A percentile compares a stretch with the other conserved stretches of the same genome.
Conservation (phyloP, 2,888 invertebrate species). For the Emmelina monodactyla region DNA sequence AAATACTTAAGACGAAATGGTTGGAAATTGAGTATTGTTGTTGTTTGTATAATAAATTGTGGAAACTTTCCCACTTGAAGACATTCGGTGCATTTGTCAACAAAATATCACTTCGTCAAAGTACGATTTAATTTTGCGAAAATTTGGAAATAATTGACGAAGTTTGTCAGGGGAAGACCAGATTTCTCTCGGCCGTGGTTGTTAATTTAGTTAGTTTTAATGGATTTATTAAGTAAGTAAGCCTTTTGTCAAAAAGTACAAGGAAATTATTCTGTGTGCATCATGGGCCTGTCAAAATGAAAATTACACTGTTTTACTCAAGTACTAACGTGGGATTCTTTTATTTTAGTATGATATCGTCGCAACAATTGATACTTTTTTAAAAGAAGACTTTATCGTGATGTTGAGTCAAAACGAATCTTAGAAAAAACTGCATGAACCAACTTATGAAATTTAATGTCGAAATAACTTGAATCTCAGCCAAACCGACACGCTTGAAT, state of each 20-base stretch:
- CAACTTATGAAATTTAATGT: conserved; percentile 65
- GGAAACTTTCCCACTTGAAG: conserved; percentile 16
- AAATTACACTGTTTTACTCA: no score
- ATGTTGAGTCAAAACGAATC: no score
- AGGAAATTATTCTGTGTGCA: no score
- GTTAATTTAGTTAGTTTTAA: no score
- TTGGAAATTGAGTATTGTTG: conserved; percentile 38
- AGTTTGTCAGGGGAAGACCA: background rate
- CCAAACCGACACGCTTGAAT: conserved; percentile 60
- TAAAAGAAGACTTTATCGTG: no score
- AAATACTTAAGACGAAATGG: conserved; percentile 28
- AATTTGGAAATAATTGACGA: background rate
- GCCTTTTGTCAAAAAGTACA: no score
- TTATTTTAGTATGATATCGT: no score
- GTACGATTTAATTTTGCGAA: conserved; percentile 5
- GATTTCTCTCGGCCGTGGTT: background rate
- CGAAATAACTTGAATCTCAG: conserved; percentile 62
- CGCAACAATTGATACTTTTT: no score
- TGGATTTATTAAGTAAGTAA: no score
- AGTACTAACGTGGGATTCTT: no score
- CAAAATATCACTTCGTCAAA: conserved; percentile 12
- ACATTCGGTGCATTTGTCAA: conserved; percentile 14
- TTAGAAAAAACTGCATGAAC: no score
- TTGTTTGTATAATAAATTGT: conserved; percentile 28
- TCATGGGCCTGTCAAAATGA: no score